phyloP scores from a whole-genome alignment of 92 coral and sea anemone species.

The Blastomussa wellsi region DNA sequence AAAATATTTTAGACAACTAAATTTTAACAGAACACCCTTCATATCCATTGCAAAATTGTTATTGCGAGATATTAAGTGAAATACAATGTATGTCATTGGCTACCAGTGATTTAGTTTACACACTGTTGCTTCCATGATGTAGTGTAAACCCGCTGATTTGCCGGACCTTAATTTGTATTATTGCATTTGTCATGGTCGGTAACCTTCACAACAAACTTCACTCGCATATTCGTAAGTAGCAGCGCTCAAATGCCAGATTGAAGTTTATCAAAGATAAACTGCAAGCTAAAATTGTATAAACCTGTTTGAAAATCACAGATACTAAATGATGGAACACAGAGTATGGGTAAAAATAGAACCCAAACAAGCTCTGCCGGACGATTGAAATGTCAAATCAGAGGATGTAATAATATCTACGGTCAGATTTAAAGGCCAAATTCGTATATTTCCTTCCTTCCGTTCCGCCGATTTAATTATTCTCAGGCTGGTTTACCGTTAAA shows the following conservation, averaged over 20 bases:
- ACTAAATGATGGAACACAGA: background rate
- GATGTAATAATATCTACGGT: background rate
- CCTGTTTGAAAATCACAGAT: background rate
- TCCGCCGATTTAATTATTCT: background rate
- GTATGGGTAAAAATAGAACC: background rate
- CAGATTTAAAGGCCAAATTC: slow-evolving; percentile 35
- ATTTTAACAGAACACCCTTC: background rate
- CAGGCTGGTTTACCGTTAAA: slow-evolving; percentile 5
- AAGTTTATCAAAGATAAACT: background rate
- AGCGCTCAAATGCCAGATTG: background rate
- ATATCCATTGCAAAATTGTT: background rate
- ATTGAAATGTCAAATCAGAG: slow-evolving; percentile 9
- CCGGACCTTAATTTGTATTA: background rate
- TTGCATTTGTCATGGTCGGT: background rate
- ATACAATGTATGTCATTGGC: background rate
- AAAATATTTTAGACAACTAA: background rate
- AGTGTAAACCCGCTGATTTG: background rate
- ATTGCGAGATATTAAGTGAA: background rate
- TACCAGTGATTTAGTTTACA: background rate
- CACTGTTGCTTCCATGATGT: background rate
- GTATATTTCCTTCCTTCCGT: slow-evolving; percentile 31
- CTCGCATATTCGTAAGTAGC: background rate
- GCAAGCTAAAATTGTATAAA: background rate
- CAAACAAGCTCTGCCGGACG: background rate
- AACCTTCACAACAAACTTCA: background rate